phyloP scores from a whole-genome alignment of 2,888 invertebrate genomes.

The Ischnus inquisitorius region DNA sequence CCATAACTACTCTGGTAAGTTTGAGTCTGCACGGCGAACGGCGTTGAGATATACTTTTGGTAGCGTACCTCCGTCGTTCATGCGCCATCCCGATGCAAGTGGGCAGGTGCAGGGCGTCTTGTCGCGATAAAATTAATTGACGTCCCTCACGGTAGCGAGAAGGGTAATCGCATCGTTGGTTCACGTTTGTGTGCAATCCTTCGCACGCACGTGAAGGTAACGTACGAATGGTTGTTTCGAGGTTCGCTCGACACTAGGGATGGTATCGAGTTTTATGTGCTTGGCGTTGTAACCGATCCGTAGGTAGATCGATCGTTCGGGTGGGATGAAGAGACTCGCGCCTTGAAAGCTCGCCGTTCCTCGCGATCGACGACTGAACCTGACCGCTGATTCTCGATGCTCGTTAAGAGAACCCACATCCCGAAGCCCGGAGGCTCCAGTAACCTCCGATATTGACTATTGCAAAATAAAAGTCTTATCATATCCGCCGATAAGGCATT shows the following conservation, averaged over 20 bases:
- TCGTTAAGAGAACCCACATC: background rate
- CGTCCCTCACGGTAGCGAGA: slow-evolving; percentile 37
- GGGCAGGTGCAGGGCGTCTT: slow-evolving; percentile 37
- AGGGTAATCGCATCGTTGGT: slow-evolving; percentile 1
- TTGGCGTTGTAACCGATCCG: slow-evolving; percentile 30
- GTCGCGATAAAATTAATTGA: slow-evolving; percentile 51
- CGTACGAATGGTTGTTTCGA: slow-evolving; percentile 20
- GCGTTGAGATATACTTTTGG: slow-evolving; percentile 27
- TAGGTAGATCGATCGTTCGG: slow-evolving; percentile 34
- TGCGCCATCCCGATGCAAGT: slow-evolving; percentile 22
- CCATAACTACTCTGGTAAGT: background rate
- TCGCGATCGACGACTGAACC: background rate
- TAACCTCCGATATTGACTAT: no score
- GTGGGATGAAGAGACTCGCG: background rate
- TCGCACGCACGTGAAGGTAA: background rate
- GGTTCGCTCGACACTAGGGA: slow-evolving; percentile 18
- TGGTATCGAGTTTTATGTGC: slow-evolving; percentile 13
- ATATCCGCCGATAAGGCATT: no score
- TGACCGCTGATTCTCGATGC: slow-evolving; percentile 3
- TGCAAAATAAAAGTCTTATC: no score
- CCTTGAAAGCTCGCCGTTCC: background rate
- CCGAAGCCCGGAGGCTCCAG: no score
- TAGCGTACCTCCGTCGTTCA: slow-evolving; percentile 40
- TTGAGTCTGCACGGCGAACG: background rate
- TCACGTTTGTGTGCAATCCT: background rate